These are phyloP conservation scores for Gymnoscopelus microlampas DNA, from an alignment of 2,797 vertebrate species.

Conservation along the genomic window DNA sequence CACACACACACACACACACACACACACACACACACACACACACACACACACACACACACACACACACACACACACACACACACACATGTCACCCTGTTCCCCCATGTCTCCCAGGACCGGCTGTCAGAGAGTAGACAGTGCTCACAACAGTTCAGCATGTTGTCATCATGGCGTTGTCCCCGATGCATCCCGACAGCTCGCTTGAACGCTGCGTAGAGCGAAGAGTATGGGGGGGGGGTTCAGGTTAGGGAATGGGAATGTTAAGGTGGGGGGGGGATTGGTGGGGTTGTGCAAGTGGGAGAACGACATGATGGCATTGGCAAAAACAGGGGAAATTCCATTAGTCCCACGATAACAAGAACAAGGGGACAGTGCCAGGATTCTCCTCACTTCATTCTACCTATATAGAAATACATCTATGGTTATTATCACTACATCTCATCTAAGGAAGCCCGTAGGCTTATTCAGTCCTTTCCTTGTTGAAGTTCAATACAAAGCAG, in stretches of 20 bases:
- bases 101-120: constrained; percentile 21
- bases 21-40: too few relatives aligned
- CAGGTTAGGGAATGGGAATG: not conserved
- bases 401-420: not conserved
- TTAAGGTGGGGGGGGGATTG: not conserved
- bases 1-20: too few relatives aligned
- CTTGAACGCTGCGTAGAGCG: constrained; percentile 12
- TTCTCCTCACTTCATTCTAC: not conserved
- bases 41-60: too few relatives aligned
- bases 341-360: constrained; percentile 28
- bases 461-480: too few relatives aligned
- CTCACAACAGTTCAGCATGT: constrained; percentile 30
- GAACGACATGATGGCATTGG: not conserved
- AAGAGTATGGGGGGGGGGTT: constrained; percentile 1
- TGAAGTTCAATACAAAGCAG: too few relatives aligned
- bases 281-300: not conserved
- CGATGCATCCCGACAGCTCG: constrained; percentile 50
- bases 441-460: too few relatives aligned
- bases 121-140: constrained; percentile 25
- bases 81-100: not conserved
- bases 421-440: not conserved
- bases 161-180: constrained; percentile 20
- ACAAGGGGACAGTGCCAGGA: not conserved
- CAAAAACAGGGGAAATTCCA: constrained; percentile 18
- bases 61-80: too few relatives aligned